Conservation (phyloP, 2,797 vertebrate species). For the Petrocephalus schoutedeni region DNA sequence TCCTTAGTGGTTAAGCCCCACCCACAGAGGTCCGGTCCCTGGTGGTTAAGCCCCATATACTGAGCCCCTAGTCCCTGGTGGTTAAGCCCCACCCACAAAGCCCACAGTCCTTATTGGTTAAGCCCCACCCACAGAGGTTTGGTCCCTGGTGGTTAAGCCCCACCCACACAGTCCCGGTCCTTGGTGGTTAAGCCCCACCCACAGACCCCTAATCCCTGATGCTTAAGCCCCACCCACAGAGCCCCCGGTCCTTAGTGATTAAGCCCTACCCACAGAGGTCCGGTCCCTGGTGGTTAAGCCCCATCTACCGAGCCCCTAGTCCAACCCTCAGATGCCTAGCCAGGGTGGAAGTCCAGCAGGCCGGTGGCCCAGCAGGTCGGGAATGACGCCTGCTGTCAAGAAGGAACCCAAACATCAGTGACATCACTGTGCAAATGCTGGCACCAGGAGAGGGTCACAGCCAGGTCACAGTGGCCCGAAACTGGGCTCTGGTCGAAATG, state of each 20-base stretch:
- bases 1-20: neutral
- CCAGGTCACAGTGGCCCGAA: neutral
- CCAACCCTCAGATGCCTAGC: neutral
- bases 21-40: rapidly evolving
- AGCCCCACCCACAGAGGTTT: neutral
- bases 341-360: neutral
- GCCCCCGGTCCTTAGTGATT: too few relatives aligned
- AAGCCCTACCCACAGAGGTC: too few relatives aligned
- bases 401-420: neutral
- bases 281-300: too few relatives aligned
- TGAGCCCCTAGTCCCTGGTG: neutral
- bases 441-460: neutral
- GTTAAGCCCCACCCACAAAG: neutral
- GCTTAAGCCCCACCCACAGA: too few relatives aligned
- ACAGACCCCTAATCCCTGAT: too few relatives aligned
- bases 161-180: neutral
- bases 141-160: too few relatives aligned
- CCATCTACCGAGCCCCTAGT: too few relatives aligned
- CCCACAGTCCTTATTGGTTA: too few relatives aligned
- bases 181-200: neutral
- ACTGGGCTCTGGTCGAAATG: neutral
- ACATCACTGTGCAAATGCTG: neutral
- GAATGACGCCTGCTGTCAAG: neutral
- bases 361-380: neutral
- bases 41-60: neutral